Conservation (phyloP, 2,113 vertebrate species). For the Proterorhinus semilunaris region DNA sequence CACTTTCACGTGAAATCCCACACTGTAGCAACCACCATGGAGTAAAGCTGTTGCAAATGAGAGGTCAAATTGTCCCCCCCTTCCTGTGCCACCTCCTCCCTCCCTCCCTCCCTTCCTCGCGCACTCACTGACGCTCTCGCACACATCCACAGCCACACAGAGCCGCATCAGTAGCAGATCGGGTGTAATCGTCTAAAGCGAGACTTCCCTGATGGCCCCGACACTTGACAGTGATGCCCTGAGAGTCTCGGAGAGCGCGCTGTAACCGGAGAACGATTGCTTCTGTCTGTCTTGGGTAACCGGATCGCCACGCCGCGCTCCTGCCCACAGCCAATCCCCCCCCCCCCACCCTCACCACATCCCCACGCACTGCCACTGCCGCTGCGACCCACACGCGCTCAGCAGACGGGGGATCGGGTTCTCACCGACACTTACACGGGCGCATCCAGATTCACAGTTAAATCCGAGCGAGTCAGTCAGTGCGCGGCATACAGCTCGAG, state of each 20-base stretch:
- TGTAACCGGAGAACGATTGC: conserved; percentile 72
- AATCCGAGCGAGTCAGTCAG: neutral
- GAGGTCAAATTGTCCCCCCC: conserved; percentile 50
- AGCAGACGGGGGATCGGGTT: conserved; percentile 15
- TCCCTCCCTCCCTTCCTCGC: conserved; percentile 11
- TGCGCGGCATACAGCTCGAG: too few species aligned
- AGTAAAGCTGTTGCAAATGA: neutral
- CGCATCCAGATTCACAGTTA: conserved; percentile 17
- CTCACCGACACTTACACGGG: conserved; percentile 19
- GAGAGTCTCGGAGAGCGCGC: conserved; percentile 66
- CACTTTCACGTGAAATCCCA: too few species aligned
- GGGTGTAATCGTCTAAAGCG: conserved; percentile 64
- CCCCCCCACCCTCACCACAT: neutral
- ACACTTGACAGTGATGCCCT: conserved; percentile 71
- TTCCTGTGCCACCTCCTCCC: conserved; percentile 6
- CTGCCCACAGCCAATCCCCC: conserved; percentile 36
- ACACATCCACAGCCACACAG: conserved; percentile 22
- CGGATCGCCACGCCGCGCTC: conserved; percentile 53
- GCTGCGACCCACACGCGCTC: neutral
- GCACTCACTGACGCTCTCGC: conserved; percentile 20
- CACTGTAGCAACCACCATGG: too few species aligned
- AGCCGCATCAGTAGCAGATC: conserved; percentile 39
- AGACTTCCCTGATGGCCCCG: conserved; percentile 68
- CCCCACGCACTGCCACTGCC: conserved; percentile 1
- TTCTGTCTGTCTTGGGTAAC: conserved; percentile 74